Base-by-base conservation (phyloP, 2,888 invertebrate genomes). In the Drosophila diplacantha region DNA sequence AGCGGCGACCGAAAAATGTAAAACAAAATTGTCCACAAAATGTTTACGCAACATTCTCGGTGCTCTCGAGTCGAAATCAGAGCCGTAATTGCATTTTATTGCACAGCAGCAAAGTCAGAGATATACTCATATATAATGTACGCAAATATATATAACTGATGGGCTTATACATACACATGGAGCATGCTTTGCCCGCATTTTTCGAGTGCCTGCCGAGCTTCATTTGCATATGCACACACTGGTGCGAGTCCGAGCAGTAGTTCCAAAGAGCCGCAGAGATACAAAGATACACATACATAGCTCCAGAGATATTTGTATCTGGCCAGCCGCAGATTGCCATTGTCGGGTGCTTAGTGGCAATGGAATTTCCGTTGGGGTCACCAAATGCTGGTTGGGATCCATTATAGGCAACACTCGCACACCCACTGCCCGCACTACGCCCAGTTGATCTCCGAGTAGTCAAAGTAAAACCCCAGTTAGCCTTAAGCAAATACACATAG, bases 41-140 rank as follows among this genome's bases (percentile, higher is more conserved):
- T 78, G 69, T 71, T 71, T 69, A 66, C 61, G 62, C 79, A 73
- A 61, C 71, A 81, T 73, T 77, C 71, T 69, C 46, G 35, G 46
- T 31, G 29, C 37, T 55, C 38, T 57, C 38, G 32, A 35, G 31
- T 46, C 38, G 38, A 18, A 31, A 66, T 53, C 49, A 63, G 68
- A 73, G 69, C 72, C 69, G 77, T 81, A 77, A 82, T 85, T 75
- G 76, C 70, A 73, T 64, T 85, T 83, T 73, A 80, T 85, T 77
- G 71, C 66, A 56, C 38, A 61, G 51, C 38, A 24, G 51, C 41
- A 35, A 60, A 60, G 61, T 61, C 63, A 61, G 61, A 62, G 63
- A 43, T 20, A 51, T 20, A 26, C 51, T 61, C 61, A 51, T 35
- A 50, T 34, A 64, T 64, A 66, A 67, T 65, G 57, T 44, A 56